These are phyloP conservation scores for Etheostoma spectabile DNA, from an alignment of 2,113 vertebrate species.

Conservation along the genomic window DNA sequence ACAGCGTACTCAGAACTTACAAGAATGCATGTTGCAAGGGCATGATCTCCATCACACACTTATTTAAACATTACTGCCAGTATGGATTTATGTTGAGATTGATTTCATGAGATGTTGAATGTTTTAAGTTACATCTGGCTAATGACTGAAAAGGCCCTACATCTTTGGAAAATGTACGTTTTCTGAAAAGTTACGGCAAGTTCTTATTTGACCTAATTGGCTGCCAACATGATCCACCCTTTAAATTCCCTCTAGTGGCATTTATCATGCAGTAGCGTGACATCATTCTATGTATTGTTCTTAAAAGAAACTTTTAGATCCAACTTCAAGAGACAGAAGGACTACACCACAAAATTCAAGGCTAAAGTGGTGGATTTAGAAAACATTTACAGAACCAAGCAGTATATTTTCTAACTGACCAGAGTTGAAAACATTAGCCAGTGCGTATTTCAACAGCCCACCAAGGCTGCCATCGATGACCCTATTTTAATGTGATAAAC, in stretches of 20 bases:
- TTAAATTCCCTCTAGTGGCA: conserved; percentile 67
- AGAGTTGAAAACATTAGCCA: conserved; percentile 22
- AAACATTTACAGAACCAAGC: conserved; percentile 17
- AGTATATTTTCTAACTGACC: conserved; percentile 37
- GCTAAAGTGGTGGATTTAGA: conserved; percentile 40
- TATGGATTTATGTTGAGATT: conserved; percentile 60
- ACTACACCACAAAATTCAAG: conserved; percentile 47
- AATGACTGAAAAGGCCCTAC: conserved; percentile 58
- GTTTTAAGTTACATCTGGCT: conserved; percentile 53
- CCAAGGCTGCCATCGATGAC: conserved; percentile 33
- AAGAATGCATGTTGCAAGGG: conserved; percentile 38
- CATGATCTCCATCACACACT: conserved; percentile 30
- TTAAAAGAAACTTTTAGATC: conserved; percentile 68
- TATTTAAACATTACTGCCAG: conserved; percentile 47
- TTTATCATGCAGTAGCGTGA: conserved; percentile 70
- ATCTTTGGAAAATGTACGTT: conserved; percentile 65
- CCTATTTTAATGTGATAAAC: conserved; percentile 38
- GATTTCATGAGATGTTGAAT: conserved; percentile 55
- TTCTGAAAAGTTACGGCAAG: conserved; percentile 65
- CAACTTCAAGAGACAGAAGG: conserved; percentile 51
- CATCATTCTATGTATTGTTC: conserved; percentile 72
- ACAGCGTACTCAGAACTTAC: conserved; percentile 41
- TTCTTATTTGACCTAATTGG: conserved; percentile 70
- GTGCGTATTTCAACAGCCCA: conserved; percentile 32
- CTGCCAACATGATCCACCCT: conserved; percentile 68